These are phyloP conservation scores for Heterocephalus glaber DNA, from an alignment of 2,113 vertebrate species.

Conservation along the genomic window DNA sequence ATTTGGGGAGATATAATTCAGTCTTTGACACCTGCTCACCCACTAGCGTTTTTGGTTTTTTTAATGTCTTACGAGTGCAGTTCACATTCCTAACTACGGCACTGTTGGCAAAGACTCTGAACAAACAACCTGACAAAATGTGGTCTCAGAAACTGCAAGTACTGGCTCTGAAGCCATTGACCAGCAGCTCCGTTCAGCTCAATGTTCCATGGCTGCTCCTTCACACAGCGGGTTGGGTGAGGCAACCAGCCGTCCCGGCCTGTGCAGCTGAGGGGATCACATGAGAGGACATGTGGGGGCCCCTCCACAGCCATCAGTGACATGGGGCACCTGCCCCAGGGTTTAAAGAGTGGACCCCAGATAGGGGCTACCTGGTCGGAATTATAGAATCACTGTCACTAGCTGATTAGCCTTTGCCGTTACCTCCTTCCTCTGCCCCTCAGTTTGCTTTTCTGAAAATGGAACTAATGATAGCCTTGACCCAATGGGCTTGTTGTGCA, in stretches of 20 bases:
- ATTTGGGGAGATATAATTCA: background rate
- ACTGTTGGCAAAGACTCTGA: background rate
- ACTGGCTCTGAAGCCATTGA: background rate
- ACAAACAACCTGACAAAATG: background rate
- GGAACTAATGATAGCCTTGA: background rate
- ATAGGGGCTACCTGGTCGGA: background rate
- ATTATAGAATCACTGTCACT: background rate
- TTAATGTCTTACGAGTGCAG: background rate
- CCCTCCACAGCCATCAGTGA: background rate
- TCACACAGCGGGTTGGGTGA: no score
- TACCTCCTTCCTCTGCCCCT: background rate
- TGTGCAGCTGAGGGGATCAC: background rate
- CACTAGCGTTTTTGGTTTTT: background rate
- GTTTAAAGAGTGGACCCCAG: no score
- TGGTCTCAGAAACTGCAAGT: background rate
- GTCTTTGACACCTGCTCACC: background rate
- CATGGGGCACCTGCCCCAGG: background rate
- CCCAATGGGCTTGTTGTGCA: background rate
- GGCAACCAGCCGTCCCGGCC: rapidly evolving
- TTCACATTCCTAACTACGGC: background rate
- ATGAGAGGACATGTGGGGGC: background rate
- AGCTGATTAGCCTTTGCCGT: background rate
- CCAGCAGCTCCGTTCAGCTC: background rate
- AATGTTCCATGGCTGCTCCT: no score
- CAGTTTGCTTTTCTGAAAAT: background rate